Evolutionary conservation across 1,140 invertebrate species (phyloP).

Genomic region (Heliconius himera): DNA sequence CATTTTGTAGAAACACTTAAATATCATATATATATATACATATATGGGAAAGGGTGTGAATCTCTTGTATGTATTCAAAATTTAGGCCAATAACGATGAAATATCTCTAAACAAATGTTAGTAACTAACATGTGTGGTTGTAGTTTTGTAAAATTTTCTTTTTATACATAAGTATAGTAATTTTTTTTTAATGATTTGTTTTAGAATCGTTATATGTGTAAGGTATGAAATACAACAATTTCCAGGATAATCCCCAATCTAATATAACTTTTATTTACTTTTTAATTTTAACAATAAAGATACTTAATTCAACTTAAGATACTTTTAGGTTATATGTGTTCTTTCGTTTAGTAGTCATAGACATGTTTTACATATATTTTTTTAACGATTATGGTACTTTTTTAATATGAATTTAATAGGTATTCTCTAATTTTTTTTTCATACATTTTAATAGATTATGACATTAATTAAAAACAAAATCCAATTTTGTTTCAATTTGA

Average conservation of each 20-base stretch:
- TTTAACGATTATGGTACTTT: neutral
- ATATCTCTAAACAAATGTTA: neutral
- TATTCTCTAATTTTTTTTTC: no score
- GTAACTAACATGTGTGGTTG: neutral
- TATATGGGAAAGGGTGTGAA: neutral
- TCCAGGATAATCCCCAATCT: neutral
- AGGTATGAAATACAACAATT: conserved; percentile 31
- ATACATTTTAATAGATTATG: no score
- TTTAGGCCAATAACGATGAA: neutral
- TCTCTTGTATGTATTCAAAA: neutral
- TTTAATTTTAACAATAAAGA: neutral
- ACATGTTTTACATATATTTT: neutral
- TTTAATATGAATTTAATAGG: neutral
- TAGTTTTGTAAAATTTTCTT: neutral
- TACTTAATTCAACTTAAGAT: neutral
- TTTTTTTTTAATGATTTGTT: conserved; percentile 65
- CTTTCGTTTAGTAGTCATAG: no score
- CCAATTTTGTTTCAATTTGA: no score
- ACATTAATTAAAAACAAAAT: no score
- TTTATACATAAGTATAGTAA: conserved; percentile 40
- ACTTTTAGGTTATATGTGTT: neutral
- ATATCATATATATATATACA: no score
- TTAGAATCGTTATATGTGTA: conserved; percentile 66
- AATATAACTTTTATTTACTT: neutral
- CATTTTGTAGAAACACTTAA: no score